A percentile compares a stretch with the other conserved stretches of the same genome.
phyloP scores from a whole-genome alignment of 2,113 vertebrate genomes.

The Pholis gunnellus region DNA sequence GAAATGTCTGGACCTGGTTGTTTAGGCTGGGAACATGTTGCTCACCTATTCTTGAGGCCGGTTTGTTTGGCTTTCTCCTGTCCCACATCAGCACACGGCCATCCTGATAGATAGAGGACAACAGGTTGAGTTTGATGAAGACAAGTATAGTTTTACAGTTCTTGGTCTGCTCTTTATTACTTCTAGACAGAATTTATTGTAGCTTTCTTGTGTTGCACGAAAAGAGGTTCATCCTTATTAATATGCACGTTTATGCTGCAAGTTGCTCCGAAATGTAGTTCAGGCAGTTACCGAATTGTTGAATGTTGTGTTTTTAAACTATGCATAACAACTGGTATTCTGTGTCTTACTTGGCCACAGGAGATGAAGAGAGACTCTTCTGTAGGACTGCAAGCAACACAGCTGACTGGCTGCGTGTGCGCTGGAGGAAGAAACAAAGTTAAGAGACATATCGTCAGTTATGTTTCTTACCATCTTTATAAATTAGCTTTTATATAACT shows the following conservation, averaged over 20 bases:
- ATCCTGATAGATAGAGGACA: conserved; percentile 81
- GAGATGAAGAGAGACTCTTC: conserved; percentile 94
- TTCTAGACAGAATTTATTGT: not conserved
- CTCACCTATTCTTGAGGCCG: conserved; percentile 91
- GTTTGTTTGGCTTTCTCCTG: conserved; percentile 91
- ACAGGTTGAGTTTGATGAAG: not conserved
- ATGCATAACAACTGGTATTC: not conserved
- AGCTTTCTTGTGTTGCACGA: not conserved
- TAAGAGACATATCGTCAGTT: not conserved
- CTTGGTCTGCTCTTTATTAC: not conserved
- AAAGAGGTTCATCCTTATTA: not conserved
- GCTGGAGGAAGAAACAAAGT: conserved; percentile 74
- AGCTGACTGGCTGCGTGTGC: conserved; percentile 88
- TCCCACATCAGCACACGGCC: conserved; percentile 94
- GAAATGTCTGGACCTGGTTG: not conserved
- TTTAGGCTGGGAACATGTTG: not conserved
- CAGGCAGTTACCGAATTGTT: not conserved
- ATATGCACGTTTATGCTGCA: not conserved
- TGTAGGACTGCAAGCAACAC: conserved; percentile 90
- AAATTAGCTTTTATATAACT: not conserved
- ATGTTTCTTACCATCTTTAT: not conserved
- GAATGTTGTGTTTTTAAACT: not conserved
- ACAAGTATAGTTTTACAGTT: not conserved
- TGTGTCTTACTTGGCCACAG: conserved; percentile 89
- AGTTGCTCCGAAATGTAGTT: not conserved